Conservation (phyloP, 53 echinoderm and acorn worm genomes). For the Zoroaster sp. region DNA sequence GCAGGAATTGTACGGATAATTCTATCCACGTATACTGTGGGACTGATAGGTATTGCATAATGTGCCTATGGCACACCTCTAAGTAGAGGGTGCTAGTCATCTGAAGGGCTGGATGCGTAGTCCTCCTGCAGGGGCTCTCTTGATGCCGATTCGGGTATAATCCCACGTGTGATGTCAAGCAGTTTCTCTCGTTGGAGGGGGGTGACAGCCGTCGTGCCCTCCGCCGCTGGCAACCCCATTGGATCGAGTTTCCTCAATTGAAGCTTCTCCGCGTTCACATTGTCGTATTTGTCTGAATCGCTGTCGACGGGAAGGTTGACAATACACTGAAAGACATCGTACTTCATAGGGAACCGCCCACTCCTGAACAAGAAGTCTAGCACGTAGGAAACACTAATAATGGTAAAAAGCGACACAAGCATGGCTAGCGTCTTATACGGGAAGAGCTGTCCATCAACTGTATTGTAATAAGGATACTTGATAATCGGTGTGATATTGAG, state of each 20-base stretch:
- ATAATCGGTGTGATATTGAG: conserved; percentile 66
- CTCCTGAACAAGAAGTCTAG: conserved; percentile 51
- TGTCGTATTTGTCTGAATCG: conserved; percentile 68
- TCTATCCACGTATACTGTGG: background rate
- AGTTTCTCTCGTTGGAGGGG: conserved; percentile 72
- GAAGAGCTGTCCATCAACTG: conserved; percentile 69
- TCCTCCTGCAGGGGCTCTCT: conserved; percentile 86
- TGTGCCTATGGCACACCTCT: background rate
- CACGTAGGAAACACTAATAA: conserved; percentile 55
- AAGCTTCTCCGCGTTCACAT: conserved; percentile 81
- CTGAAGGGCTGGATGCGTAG: conserved; percentile 45
- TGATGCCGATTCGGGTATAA: conserved; percentile 82
- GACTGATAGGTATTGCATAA: background rate
- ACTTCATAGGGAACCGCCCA: conserved; percentile 20
- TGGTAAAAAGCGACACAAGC: conserved; percentile 39
- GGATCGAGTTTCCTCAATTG: conserved; percentile 72
- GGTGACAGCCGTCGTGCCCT: conserved; percentile 38
- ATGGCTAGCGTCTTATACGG: conserved; percentile 78
- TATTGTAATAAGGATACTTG: conserved; percentile 73
- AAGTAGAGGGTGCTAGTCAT: conserved; percentile 23
- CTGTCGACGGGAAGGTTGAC: conserved; percentile 54
- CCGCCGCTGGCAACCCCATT: conserved; percentile 56
- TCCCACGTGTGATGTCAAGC: conserved; percentile 67
- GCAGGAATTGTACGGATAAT: background rate
- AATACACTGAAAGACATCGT: conserved; percentile 61